phyloP scores from a whole-genome alignment of 2,113 vertebrate genomes.

The Sinosuthora webbiana region DNA sequence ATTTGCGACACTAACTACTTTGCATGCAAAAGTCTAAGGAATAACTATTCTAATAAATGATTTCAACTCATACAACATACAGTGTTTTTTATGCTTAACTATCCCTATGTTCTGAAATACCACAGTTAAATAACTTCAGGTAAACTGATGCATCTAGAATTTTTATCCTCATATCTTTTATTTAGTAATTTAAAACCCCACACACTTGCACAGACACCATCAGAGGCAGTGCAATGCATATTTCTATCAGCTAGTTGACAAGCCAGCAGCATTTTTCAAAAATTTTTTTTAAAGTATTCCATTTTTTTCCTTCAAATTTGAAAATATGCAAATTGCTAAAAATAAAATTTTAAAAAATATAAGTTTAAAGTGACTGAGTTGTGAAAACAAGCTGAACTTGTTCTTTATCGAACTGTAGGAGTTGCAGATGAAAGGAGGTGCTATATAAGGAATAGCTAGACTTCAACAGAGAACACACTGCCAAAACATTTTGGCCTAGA shows the following conservation, averaged over 20 bases:
- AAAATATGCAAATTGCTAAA: neutral
- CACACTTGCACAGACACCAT: neutral
- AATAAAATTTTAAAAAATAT: neutral
- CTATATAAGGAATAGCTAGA: constrained; percentile 63
- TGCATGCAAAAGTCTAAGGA: neutral
- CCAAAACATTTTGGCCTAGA: constrained; percentile 65
- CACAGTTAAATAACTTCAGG: neutral
- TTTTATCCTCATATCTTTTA: neutral
- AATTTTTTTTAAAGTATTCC: neutral
- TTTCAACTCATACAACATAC: neutral
- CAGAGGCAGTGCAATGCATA: neutral
- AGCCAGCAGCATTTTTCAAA: neutral
- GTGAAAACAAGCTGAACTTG: constrained; percentile 61
- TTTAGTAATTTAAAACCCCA: neutral
- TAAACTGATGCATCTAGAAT: neutral
- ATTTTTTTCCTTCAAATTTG: neutral
- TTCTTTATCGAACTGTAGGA: constrained; percentile 59
- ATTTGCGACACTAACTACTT: neutral
- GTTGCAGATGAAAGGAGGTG: constrained; percentile 57
- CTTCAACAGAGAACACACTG: constrained; percentile 40
- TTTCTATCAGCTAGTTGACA: neutral
- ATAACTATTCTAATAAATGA: neutral
- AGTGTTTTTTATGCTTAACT: neutral
- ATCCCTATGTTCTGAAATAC: neutral
- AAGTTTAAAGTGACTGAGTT: neutral